phyloP scores from a whole-genome alignment of 1,140 invertebrate genomes.

The Monochamus saltuarius region DNA sequence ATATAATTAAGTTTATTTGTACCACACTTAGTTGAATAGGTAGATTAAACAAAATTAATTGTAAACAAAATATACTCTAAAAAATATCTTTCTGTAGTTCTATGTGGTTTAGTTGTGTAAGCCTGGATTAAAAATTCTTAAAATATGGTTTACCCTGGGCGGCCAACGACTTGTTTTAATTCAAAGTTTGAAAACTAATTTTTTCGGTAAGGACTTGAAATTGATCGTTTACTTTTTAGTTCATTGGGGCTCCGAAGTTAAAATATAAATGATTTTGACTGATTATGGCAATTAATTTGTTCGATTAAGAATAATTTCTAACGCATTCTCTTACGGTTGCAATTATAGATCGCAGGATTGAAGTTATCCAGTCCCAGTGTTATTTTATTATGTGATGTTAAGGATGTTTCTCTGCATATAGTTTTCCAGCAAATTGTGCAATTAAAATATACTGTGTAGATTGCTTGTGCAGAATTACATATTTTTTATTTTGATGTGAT shows the following conservation, averaged over 20 bases:
- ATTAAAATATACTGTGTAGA: slow-evolving; percentile 40
- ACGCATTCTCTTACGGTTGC: no score
- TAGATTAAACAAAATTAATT: slow-evolving; percentile 16
- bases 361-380: background rate
- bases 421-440: slow-evolving; percentile 40
- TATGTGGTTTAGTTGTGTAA: no score
- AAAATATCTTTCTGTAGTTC: background rate
- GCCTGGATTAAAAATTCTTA: no score
- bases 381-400: slow-evolving; percentile 16
- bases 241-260: background rate
- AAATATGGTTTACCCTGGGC: no score
- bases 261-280: background rate
- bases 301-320: no score
- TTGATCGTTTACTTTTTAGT: background rate
- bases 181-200: no score
- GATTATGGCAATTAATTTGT: no score
- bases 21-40: slow-evolving; percentile 11
- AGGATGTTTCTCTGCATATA: slow-evolving; percentile 32
- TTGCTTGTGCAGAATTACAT: slow-evolving; percentile 44
- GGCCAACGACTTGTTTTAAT: no score
- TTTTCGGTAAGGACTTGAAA: no score
- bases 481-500: slow-evolving; percentile 30
- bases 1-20: slow-evolving; percentile 14
- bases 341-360: no score
- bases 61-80: slow-evolving; percentile 14